Conservation (phyloP, 2,888 invertebrate genomes). For the Archips xylosteana region DNA sequence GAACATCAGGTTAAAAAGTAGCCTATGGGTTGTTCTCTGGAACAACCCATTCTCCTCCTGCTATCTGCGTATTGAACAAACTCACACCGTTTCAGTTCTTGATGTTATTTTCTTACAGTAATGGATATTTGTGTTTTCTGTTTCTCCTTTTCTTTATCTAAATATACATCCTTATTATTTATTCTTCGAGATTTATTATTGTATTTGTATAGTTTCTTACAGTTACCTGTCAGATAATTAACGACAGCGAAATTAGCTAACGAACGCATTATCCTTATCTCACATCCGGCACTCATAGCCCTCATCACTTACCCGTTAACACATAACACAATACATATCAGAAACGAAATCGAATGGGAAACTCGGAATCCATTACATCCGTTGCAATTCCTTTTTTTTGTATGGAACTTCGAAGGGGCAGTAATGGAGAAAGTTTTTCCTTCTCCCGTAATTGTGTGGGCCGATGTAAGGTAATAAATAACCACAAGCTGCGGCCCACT, state of each 20-base stretch:
- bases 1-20: too few relatives aligned
- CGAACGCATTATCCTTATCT: not conserved
- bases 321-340: slow-evolving; percentile 57
- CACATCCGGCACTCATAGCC: not conserved
- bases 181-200: not conserved
- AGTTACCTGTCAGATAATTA: not conserved
- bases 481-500: slow-evolving; percentile 78
- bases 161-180: not conserved
- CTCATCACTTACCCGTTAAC: slow-evolving; percentile 16
- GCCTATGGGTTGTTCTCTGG: too few relatives aligned
- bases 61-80: too few relatives aligned
- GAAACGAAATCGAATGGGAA: slow-evolving; percentile 68
- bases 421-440: slow-evolving; percentile 84
- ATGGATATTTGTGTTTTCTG: too few relatives aligned
- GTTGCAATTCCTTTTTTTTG: slow-evolving; percentile 77
- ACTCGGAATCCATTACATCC: slow-evolving; percentile 76
- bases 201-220: not conserved
- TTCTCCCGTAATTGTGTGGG: slow-evolving; percentile 80
- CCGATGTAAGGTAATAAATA: slow-evolving; percentile 83
- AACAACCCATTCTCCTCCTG: too few relatives aligned
- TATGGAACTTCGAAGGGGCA: slow-evolving; percentile 75
- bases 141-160: too few relatives aligned
- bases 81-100: too few relatives aligned
- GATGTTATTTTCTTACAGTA: too few relatives aligned
- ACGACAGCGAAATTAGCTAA: not conserved